Evolutionary conservation across 2,888 invertebrate genomes (phyloP), one percentile per base, ranked within the genome.

Genomic region (Autographa gamma): DNA sequence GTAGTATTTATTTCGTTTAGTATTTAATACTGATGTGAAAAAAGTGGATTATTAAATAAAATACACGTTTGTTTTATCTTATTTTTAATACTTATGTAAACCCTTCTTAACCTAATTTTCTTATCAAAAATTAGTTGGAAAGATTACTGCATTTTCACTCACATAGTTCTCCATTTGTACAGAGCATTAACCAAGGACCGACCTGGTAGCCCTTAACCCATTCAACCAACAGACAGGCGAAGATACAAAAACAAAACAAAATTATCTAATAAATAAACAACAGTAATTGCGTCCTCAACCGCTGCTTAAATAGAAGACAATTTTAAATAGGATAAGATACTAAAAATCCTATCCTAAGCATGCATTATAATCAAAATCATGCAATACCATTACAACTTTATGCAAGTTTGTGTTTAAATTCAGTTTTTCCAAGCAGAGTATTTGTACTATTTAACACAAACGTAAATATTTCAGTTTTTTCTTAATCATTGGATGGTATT

Each of bases 111-210:
- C 72, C 73, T 71, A 78, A 89, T 87, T 91, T 92, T 48, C 86
- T 84, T 16, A 25, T 67, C 73, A 87, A 91, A 93, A 92, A 90
- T 86, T 76, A 81, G 83, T 72, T 85, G 85, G 90, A 90, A 82
- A 84, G 79, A 75, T 72, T 80, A 88, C 88, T 91, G 92, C 92
- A 92, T 93, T 91, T 91, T 91, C 91, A 93, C 91, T 89, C 89
- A 83, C 77, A 84, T 72, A 71, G 38, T 74, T 52, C 19, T 48
- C n/a, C 6, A n/a, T n/a, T 25, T 13, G 54, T 13, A 60, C 52
- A 63, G 18, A 68, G 48, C 11, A 59, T 60, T 62, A n/a, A 66
- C 60, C 41, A 71, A 61, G 63, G 64, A 14, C 60, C 70, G 67
- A 74, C 74, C 63, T 41, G 62, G 54, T 48, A 56, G 54, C 54